A percentile compares a stretch with the other conserved stretches of the same genome.
These are phyloP conservation scores for Sinosuthora webbiana DNA, from an alignment of 2,113 vertebrate genomes.

Conservation along the genomic window DNA sequence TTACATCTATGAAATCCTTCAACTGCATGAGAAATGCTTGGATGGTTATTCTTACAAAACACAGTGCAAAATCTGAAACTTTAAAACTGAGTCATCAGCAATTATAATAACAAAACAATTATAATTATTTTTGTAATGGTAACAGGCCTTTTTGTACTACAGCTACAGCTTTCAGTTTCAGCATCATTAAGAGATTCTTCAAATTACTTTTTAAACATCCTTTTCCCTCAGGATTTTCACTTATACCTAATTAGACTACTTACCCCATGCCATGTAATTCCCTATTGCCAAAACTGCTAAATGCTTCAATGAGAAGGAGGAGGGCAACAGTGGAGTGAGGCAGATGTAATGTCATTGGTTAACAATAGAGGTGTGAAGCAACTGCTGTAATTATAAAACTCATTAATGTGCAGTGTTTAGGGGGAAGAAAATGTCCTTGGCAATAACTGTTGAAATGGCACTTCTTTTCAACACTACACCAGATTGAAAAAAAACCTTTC, in stretches of 20 bases:
- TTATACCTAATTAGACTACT: constrained; percentile 82
- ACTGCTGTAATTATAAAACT: constrained; percentile 80
- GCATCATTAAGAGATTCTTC: constrained; percentile 79
- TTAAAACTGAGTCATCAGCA: not conserved
- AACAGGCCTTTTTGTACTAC: constrained; percentile 34
- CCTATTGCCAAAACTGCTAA: constrained; percentile 83
- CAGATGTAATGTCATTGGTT: constrained; percentile 84
- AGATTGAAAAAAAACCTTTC: constrained; percentile 61
- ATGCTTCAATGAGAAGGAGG: constrained; percentile 78
- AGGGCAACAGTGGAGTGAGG: constrained; percentile 75
- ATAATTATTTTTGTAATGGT: constrained; percentile 11
- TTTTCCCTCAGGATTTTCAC: constrained; percentile 80
- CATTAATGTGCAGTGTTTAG: constrained; percentile 75
- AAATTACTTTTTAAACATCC: constrained; percentile 79
- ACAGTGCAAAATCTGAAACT: constrained; percentile 1
- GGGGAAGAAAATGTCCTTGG: constrained; percentile 35
- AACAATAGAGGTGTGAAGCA: constrained; percentile 84
- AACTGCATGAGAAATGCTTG: not conserved
- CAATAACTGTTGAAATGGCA: constrained; percentile 59
- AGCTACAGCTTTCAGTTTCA: constrained; percentile 65
- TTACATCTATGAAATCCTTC: not conserved
- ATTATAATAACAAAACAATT: too few relatives aligned
- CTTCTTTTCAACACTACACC: constrained; percentile 55
- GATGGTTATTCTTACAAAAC: not conserved
- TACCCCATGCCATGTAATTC: constrained; percentile 80